Base-by-base conservation (phyloP, 1,140 invertebrate species). In the Lucilia cuprina region DNA sequence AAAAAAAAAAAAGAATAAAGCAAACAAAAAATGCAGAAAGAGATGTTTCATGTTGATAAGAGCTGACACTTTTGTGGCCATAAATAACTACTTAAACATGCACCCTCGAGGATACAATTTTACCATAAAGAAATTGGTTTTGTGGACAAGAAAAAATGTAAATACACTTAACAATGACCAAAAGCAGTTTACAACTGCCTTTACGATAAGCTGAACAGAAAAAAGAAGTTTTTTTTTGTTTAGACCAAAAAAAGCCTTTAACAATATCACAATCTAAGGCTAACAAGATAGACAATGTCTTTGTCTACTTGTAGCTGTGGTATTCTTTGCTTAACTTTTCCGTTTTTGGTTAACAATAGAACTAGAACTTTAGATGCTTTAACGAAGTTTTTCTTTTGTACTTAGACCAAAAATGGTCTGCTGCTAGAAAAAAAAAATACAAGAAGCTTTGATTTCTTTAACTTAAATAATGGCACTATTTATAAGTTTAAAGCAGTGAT, bases 11-110 rank as follows among this genome's bases (percentile, higher is more conserved):
- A 25, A 17, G n/a, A 60, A 60, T 14, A 60, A 60, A 60, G 17
- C 1, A 60, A 60, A 60, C 5, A n/a, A 60, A 60, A 60, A 60
- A 60, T 7, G 55, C 65, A 70, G 21, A 30, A 30, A 70, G 65
- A 78, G 75, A 78, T 78, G 75, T 78, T 78, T 78, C 75, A 47
- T 78, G 75, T 19, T 78, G 75, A 78, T 78, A 78, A 78, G 75
- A 78, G 35, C 75, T 78, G 75, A 78, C 75, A 78, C 75, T 78
- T 78, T 78, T 78, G 75, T 78, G 35, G 75, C 75, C 75, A 78
- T 78, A 78, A 78, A 78, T 78, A 78, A 78, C 75, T 78, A 78
- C 75, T 78, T 78, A 78, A 78, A 78, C 75, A 78, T 78, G 75
- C 75, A 78, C 75, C 75, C 75, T 78, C 75, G 75, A 78, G 75